Percentiles rank a stretch among this genome's conserved stretches.
These are phyloP conservation scores for Poicephalus gulielmi DNA, from an alignment of 2,113 vertebrate species.

Conservation along the genomic window DNA sequence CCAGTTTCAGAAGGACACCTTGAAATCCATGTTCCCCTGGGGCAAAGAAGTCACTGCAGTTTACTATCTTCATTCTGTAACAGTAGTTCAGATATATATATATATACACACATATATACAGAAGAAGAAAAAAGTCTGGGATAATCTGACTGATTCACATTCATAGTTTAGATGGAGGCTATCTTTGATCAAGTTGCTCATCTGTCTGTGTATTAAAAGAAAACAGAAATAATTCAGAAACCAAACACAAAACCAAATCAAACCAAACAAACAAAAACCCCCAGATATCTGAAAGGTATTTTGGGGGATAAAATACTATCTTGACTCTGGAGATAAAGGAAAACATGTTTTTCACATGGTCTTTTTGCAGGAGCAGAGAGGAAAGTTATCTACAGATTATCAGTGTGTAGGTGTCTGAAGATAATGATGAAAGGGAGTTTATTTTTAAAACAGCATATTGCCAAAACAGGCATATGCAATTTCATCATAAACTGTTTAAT, in stretches of 20 bases:
- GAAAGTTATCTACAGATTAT: not conserved
- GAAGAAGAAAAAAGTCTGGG: not conserved
- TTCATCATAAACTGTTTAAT: constrained; percentile 11
- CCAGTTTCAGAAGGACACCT: not conserved
- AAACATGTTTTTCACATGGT: not conserved
- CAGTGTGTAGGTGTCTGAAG: not conserved
- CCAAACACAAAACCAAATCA: not conserved
- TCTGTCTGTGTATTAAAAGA: not conserved
- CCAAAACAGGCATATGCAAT: not conserved
- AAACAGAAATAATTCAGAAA: not conserved
- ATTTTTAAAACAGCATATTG: constrained; percentile 31
- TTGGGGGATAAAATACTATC: not conserved
- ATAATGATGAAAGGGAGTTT: constrained; percentile 42
- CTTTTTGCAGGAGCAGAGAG: not conserved
- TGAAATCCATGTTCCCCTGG: not conserved
- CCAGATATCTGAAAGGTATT: not conserved
- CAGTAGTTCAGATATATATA: not conserved
- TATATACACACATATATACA: not conserved
- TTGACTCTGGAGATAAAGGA: not conserved
- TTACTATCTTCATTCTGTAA: not conserved
- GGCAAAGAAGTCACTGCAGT: not conserved
- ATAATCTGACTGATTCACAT: not conserved
- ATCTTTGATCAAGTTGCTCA: not conserved
- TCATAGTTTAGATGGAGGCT: not conserved
- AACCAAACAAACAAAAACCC: not conserved